These are phyloP conservation scores for Argentina silus DNA, from an alignment of 2,797 vertebrate genomes.

Conservation along the genomic window DNA sequence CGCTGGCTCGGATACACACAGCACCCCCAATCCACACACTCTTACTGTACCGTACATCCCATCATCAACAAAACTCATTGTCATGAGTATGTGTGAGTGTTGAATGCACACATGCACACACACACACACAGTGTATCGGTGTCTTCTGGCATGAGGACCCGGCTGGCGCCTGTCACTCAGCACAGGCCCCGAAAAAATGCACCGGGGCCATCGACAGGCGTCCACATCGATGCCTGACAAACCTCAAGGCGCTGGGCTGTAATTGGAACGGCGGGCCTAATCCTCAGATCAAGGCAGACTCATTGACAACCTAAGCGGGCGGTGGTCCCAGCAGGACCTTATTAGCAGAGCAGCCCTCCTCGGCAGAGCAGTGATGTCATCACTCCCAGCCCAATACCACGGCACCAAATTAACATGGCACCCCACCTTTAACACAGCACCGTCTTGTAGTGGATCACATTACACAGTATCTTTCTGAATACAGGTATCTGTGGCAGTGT, in stretches of 20 bases:
- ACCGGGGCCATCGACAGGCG: slow-evolving; percentile 72
- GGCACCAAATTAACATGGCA: not conserved
- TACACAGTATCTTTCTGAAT: not conserved
- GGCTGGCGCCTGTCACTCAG: slow-evolving; percentile 73
- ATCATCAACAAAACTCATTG: slow-evolving; percentile 25
- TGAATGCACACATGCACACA: not conserved
- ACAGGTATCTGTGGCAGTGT: not conserved
- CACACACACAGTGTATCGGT: slow-evolving; percentile 30
- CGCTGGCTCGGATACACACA: not conserved
- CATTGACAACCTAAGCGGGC: slow-evolving; percentile 78
- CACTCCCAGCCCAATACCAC: slow-evolving; percentile 34
- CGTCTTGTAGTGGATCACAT: too few species aligned
- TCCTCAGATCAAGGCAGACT: slow-evolving; percentile 79
- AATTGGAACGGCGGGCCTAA: slow-evolving; percentile 79
- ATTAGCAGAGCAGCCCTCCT: slow-evolving; percentile 67
- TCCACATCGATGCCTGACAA: slow-evolving; percentile 79
- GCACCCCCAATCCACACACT: not conserved
- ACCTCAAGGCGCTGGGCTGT: slow-evolving; percentile 78
- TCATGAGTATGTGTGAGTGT: not conserved
- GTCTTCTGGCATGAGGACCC: slow-evolving; percentile 45
- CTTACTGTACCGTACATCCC: not conserved
- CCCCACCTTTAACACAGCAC: not conserved
- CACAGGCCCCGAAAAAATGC: slow-evolving; percentile 67
- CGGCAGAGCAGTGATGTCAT: slow-evolving; percentile 55
- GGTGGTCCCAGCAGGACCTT: slow-evolving; percentile 71